phyloP scores from a whole-genome alignment of 2,113 vertebrate genomes.

The Marmota flaviventris region DNA sequence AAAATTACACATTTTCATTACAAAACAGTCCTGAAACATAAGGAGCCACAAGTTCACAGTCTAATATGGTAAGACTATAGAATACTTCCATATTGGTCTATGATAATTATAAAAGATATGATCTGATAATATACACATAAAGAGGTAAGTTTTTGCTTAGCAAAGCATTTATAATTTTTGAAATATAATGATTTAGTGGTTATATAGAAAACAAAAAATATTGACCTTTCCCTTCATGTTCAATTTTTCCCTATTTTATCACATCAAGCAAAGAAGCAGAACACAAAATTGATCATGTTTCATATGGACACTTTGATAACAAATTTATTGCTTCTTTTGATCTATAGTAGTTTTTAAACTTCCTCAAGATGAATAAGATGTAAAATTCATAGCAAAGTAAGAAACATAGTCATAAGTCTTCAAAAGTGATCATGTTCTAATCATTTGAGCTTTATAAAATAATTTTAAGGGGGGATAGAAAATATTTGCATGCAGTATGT shows the following conservation, averaged over 20 bases:
- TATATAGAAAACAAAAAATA: constrained; percentile 2
- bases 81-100: background rate
- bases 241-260: background rate
- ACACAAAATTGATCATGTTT: constrained; percentile 10
- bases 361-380: background rate
- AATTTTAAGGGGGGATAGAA: background rate
- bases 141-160: background rate
- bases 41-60: background rate
- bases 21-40: background rate
- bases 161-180: background rate
- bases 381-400: background rate
- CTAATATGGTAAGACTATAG: background rate
- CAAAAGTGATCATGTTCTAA: background rate
- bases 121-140: background rate
- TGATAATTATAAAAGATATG: background rate
- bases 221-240: background rate
- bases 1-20: background rate
- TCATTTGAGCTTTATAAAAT: background rate
- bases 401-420: background rate
- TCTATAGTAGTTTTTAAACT: constrained; percentile 1
- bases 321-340: background rate
- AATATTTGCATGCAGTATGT: background rate
- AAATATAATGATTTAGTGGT: background rate
- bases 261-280: background rate
- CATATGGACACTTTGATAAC: background rate